These are phyloP conservation scores for Sebastes hubbsi DNA, from an alignment of 2,797 vertebrate genomes.

Conservation along the genomic window DNA sequence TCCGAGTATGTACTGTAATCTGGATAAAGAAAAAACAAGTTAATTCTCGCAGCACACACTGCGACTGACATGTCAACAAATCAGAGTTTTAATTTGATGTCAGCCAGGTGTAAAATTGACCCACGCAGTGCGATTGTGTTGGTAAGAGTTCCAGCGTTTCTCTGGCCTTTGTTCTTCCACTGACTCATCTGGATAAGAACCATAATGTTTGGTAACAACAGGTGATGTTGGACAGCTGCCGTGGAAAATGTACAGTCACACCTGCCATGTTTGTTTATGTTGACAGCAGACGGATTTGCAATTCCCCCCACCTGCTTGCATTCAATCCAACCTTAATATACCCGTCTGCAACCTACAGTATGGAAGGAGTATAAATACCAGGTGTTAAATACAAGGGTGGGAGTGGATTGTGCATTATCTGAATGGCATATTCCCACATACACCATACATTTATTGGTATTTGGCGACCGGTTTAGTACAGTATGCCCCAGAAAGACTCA, in stretches of 20 bases:
- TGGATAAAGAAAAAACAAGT: conserved; percentile 14
- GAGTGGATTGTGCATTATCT: not conserved
- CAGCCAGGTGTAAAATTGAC: conserved; percentile 33
- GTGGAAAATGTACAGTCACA: conserved; percentile 23
- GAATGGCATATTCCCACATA: not conserved
- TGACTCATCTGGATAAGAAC: conserved; percentile 23
- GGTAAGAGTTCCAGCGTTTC: not conserved
- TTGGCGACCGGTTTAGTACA: not conserved
- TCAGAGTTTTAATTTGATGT: conserved; percentile 9
- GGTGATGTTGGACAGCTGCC: conserved; percentile 28
- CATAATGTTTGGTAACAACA: not conserved
- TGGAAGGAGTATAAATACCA: not conserved
- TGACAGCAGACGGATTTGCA: conserved; percentile 23
- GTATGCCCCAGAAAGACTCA: not conserved
- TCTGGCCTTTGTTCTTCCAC: not conserved
- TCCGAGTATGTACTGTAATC: conserved; percentile 7
- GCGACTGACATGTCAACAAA: conserved; percentile 18
- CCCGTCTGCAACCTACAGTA: not conserved
- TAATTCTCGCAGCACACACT: not conserved
- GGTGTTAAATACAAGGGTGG: conserved; percentile 2
- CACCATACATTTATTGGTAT: not conserved
- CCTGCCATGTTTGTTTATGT: conserved; percentile 38
- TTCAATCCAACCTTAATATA: conserved; percentile 5
- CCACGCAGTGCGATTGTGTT: not conserved
- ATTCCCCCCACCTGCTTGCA: conserved; percentile 1